Conservation (phyloP, 2,888 invertebrate species). For the Metalampra italica region DNA sequence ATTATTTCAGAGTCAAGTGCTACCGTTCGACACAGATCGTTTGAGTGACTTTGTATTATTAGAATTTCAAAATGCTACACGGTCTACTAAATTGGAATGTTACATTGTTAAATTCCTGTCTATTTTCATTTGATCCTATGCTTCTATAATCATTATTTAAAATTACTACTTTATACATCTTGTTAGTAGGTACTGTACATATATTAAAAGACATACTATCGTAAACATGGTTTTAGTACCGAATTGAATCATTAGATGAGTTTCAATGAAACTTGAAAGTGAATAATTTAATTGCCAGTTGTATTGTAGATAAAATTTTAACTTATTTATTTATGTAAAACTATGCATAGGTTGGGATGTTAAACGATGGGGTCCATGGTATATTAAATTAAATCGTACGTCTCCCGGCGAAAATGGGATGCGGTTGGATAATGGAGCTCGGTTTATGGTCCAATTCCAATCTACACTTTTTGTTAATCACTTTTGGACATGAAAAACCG, state of each 20-base stretch:
- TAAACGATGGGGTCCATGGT: slow-evolving; percentile 21
- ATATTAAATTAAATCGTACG: slow-evolving; percentile 35
- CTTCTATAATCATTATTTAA: too few species aligned
- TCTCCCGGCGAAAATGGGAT: slow-evolving; percentile 33
- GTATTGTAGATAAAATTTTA: not conserved
- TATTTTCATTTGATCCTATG: too few species aligned
- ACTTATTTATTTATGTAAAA: slow-evolving; percentile 39
- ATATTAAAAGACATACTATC: too few species aligned
- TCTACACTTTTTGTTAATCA: slow-evolving; percentile 21
- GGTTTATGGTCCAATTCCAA: slow-evolving; percentile 35
- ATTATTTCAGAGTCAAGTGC: slow-evolving; percentile 41
- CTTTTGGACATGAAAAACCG: slow-evolving; percentile 15
- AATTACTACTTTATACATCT: too few species aligned
- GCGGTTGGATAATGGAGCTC: slow-evolving; percentile 29
- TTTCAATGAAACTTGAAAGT: too few species aligned
- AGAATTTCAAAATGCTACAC: not conserved
- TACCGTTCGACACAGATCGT: slow-evolving; percentile 40
- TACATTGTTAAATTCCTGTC: too few species aligned
- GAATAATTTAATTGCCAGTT: not conserved
- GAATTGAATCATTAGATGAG: too few species aligned
- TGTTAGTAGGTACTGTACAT: too few species aligned
- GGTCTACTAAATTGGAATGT: not conserved
- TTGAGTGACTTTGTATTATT: slow-evolving; percentile 20
- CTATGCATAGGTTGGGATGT: slow-evolving; percentile 34
- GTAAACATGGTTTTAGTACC: too few species aligned